Evolutionary conservation across 53 echinoderm and acorn worm genomes (phyloP).

Genomic region (Echinometra lucunter): DNA sequence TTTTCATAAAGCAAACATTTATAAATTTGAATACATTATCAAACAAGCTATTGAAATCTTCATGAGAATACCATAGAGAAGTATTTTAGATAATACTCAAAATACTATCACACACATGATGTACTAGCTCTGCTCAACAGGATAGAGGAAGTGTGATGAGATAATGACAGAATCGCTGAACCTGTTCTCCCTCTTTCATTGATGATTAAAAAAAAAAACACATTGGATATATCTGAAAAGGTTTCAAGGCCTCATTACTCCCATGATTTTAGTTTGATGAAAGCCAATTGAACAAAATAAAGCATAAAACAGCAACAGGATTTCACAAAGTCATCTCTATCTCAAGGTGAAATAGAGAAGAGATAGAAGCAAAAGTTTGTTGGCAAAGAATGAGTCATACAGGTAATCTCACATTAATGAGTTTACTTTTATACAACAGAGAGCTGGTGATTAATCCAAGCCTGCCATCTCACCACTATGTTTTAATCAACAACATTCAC

Average conservation of each 20-base stretch:
- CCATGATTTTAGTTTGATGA: background rate
- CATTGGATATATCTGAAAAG: background rate
- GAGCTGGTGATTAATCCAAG: slow-evolving; percentile 24
- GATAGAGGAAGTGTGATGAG: background rate
- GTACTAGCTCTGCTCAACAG: background rate
- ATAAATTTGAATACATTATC: background rate
- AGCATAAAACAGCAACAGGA: background rate
- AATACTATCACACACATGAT: background rate
- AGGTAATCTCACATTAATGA: slow-evolving; percentile 26
- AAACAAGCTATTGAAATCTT: background rate
- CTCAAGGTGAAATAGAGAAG: background rate
- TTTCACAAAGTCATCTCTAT: background rate
- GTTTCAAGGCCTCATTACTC: background rate
- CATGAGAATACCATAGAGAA: background rate
- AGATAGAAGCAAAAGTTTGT: slow-evolving; percentile 32
- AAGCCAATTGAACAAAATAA: background rate
- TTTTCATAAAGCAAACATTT: background rate
- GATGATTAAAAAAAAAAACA: background rate
- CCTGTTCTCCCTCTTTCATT: background rate
- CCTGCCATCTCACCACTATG: background rate
- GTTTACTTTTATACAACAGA: slow-evolving; percentile 35
- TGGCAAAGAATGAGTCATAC: slow-evolving; percentile 50
- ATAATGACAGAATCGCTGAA: background rate
- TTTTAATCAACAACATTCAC: slow-evolving; percentile 39
- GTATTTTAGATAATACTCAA: background rate